Conservation (phyloP, 1,140 invertebrate genomes). For the Bombus sibiricus region DNA sequence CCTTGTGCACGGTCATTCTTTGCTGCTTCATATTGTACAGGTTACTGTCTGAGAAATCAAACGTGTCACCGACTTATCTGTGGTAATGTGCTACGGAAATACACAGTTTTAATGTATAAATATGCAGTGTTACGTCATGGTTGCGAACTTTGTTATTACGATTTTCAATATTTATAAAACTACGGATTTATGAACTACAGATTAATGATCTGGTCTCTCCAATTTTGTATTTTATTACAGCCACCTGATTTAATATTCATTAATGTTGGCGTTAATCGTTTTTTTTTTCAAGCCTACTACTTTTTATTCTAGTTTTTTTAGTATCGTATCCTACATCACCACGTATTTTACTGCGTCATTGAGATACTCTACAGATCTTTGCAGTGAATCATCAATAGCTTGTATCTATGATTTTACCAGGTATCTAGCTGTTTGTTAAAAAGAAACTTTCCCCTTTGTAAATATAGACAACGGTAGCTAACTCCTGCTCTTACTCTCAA, state of each 20-base stretch:
- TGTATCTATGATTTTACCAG: constrained; percentile 89
- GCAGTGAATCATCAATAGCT: constrained; percentile 83
- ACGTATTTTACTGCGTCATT: too few relatives aligned
- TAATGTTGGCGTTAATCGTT: too few relatives aligned
- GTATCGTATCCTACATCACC: too few relatives aligned
- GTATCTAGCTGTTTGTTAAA: constrained; percentile 92
- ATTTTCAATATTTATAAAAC: too few relatives aligned
- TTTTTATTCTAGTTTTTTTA: too few relatives aligned
- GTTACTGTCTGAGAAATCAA: neutral
- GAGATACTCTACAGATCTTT: constrained; percentile 86
- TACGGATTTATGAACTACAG: too few relatives aligned
- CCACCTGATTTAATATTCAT: too few relatives aligned
- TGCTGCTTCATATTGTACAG: neutral
- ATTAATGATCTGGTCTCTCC: too few relatives aligned
- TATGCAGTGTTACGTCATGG: accelerated
- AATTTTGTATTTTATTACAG: too few relatives aligned
- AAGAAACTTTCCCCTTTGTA: constrained; percentile 97
- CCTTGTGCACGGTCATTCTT: constrained; percentile 84
- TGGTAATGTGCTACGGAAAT: too few relatives aligned
- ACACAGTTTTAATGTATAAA: neutral
- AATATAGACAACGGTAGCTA: constrained; percentile 84
- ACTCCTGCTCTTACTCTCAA: too few relatives aligned
- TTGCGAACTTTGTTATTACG: accelerated
- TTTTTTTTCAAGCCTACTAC: too few relatives aligned
- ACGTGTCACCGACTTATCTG: neutral